Conservation (phyloP, 2,888 invertebrate species). For the Tinea semifulvella region DNA sequence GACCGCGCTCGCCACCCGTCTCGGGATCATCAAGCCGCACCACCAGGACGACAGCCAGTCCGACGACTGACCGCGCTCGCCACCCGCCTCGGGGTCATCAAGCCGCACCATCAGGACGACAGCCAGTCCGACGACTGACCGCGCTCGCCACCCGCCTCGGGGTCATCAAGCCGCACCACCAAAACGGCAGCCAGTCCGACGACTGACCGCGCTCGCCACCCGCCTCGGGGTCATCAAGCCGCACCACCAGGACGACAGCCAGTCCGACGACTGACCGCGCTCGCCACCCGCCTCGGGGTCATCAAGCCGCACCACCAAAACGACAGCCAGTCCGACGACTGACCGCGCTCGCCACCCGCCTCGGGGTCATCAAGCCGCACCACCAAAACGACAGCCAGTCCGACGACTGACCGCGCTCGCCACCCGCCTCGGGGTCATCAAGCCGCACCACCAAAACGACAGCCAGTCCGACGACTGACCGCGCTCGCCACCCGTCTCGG, state of each 20-base stretch:
- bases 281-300: slow-evolving; percentile 87
- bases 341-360: slow-evolving; percentile 82
- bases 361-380: slow-evolving; percentile 87
- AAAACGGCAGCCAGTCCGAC: slow-evolving; percentile 26
- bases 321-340: slow-evolving; percentile 47
- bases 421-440: slow-evolving; percentile 86
- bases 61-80: slow-evolving; percentile 80
- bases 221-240: slow-evolving; percentile 89
- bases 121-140: slow-evolving; percentile 63
- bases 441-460: slow-evolving; percentile 73
- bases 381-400: slow-evolving; percentile 60
- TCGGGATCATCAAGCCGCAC: slow-evolving; percentile 87
- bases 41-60: slow-evolving; percentile 60
- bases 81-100: slow-evolving; percentile 86
- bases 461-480: slow-evolving; percentile 63
- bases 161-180: slow-evolving; percentile 81
- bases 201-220: slow-evolving; percentile 81
- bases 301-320: slow-evolving; percentile 79
- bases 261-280: slow-evolving; percentile 70
- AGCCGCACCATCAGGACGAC: slow-evolving; percentile 73
- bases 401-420: slow-evolving; percentile 80
- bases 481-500: slow-evolving; percentile 86
- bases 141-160: slow-evolving; percentile 86
- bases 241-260: slow-evolving; percentile 66
- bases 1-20: slow-evolving; percentile 82